Evolutionary conservation across 1,140 invertebrate species (phyloP).

Genomic region (Epicauta chinensis): DNA sequence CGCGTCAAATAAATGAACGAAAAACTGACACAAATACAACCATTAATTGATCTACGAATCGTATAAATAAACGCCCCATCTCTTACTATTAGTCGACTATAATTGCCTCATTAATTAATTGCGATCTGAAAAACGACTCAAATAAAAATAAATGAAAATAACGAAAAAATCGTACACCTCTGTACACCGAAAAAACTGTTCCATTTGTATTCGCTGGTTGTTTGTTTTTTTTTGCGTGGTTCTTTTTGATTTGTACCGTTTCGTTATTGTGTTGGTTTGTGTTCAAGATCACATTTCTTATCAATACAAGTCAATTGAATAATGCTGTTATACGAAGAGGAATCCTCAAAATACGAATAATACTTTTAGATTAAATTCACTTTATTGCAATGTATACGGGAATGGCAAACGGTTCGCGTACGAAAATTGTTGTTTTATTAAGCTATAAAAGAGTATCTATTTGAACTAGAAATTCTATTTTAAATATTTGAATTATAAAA

Average conservation of each 20-base stretch:
- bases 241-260: neutral
- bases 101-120: conserved; percentile 20
- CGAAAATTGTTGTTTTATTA: conserved; percentile 14
- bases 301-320: no score
- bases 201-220: no score
- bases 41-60: conserved; percentile 27
- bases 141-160: no score
- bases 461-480: neutral
- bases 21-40: conserved; percentile 22
- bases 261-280: neutral
- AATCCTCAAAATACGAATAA: no score
- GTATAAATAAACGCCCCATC: conserved; percentile 15
- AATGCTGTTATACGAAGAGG: no score
- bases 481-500: no score
- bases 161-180: no score
- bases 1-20: conserved; percentile 20
- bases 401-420: no score
- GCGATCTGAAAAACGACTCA: neutral
- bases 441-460: conserved; percentile 12
- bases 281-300: no score
- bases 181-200: no score
- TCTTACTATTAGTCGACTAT: conserved; percentile 11
- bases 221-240: neutral
- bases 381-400: no score
- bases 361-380: no score